Conservation (phyloP, 1,140 invertebrate species). For the Diorhabda carinulata region DNA sequence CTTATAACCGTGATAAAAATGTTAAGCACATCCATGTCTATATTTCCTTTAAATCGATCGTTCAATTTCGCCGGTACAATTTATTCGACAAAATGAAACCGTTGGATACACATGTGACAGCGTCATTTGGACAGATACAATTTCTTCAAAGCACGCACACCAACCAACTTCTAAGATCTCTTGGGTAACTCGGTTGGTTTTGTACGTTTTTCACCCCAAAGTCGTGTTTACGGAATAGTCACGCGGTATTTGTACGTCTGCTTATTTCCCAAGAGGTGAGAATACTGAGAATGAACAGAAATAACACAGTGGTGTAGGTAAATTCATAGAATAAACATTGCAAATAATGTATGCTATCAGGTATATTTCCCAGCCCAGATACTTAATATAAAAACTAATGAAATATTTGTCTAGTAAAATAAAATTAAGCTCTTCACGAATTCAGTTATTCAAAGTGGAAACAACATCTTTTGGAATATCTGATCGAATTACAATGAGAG, state of each 20-base stretch:
- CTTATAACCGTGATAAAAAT: neutral
- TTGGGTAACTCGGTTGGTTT: neutral
- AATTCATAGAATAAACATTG: too few species aligned
- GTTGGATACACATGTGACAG: constrained; percentile 27
- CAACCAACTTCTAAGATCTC: constrained; percentile 1
- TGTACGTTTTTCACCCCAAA: neutral
- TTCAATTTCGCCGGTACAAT: constrained; percentile 9
- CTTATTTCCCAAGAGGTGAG: constrained; percentile 12
- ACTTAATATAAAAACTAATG: too few species aligned
- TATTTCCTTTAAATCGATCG: neutral
- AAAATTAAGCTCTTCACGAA: too few species aligned
- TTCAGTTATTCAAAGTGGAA: too few species aligned
- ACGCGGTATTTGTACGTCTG: neutral
- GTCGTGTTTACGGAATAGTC: constrained; percentile 15
- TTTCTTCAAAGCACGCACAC: constrained; percentile 27
- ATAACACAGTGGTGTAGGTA: neutral
- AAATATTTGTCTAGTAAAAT: too few species aligned
- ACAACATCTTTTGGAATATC: too few species aligned
- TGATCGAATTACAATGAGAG: too few species aligned
- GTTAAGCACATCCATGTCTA: neutral
- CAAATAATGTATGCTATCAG: too few species aligned
- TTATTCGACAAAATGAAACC: constrained; percentile 14
- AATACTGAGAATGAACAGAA: neutral
- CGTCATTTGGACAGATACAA: constrained; percentile 21
- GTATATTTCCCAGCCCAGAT: too few species aligned